phyloP scores from a whole-genome alignment of 1,140 invertebrate species.

The Nasonia longicornis region DNA sequence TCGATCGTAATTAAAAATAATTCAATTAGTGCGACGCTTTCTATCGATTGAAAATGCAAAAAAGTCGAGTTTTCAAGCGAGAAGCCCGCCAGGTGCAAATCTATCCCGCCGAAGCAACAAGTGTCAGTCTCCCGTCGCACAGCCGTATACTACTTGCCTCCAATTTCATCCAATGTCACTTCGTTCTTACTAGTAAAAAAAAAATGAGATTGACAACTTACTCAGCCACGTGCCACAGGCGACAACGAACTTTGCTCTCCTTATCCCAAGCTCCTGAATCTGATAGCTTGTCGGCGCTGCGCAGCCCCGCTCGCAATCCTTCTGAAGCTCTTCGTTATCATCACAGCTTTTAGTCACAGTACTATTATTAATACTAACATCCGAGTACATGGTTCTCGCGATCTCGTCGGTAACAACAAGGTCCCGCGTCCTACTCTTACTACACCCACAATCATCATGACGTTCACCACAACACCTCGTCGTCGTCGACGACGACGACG shows the following conservation, averaged over 20 bases:
- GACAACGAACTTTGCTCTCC: not conserved
- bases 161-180: too few relatives aligned
- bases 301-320: slow-evolving; percentile 9
- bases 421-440: not conserved
- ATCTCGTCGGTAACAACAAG: not conserved
- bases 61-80: not conserved
- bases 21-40: too few relatives aligned
- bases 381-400: not conserved
- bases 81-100: not conserved
- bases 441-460: not conserved
- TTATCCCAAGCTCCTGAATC: not conserved
- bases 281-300: slow-evolving; percentile 9
- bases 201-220: slow-evolving; percentile 54
- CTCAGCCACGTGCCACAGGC: slow-evolving; percentile 61
- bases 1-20: too few relatives aligned
- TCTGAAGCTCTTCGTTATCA: slow-evolving; percentile 5
- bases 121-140: slow-evolving; percentile 8
- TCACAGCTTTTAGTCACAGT: slow-evolving; percentile 32
- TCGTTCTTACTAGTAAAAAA: not conserved
- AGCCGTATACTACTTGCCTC: not conserved
- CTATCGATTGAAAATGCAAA: too few relatives aligned
- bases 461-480: not conserved
- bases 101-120: slow-evolving; percentile 2
- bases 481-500: not conserved
- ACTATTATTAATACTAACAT: not conserved